Evolutionary conservation across 2,888 invertebrate genomes (phyloP), one percentile per base, ranked within the genome.

Genomic region (Sturmia bella): DNA sequence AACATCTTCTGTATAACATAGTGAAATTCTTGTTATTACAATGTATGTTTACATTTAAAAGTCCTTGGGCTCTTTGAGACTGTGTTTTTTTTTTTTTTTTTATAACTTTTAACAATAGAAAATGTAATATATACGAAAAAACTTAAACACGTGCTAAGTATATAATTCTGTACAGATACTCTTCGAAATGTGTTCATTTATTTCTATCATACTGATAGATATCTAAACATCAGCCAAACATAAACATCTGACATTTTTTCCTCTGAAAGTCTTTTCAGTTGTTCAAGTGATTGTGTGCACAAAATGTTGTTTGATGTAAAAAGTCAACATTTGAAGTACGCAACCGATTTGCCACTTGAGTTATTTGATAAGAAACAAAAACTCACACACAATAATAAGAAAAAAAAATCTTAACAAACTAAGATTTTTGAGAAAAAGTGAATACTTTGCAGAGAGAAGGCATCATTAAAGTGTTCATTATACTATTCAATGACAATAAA

Each of bases 311-410:
- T 68, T 77, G 45, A 81, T 68, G 27, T 83, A 57, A 79, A 61
- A 70, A 48, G 80, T 84, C 86, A 87, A 84, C 85, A 86, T 86
- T 87, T 86, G 84, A 86, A 87, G 87, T 88, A 88, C 87, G 87
- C 87, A 88, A 89, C 87, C 87, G 88, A 89, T 89, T 89, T 89
- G 87, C 87, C 88, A 87, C 89, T 89, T 87, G 86, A 89, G 86
- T 88, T 86, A 85, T 85, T 88, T 87, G 87, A 88, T 87, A 87
- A 86, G 88, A 87, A 88, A 87, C 86, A 84, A 85, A 84, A 87
- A 83, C 61, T 80, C 80, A 77, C 83, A 80, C 79, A 83, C 83
- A 52, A 66, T 15, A 61, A 50, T 13, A 63, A 77, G 17, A 48
- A 70, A 56, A 21, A 11, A 6, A 52, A 17, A 21, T 19, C 57